These are phyloP conservation scores for Acanthornis magna DNA, from an alignment of 2,797 vertebrate species.

Conservation along the genomic window DNA sequence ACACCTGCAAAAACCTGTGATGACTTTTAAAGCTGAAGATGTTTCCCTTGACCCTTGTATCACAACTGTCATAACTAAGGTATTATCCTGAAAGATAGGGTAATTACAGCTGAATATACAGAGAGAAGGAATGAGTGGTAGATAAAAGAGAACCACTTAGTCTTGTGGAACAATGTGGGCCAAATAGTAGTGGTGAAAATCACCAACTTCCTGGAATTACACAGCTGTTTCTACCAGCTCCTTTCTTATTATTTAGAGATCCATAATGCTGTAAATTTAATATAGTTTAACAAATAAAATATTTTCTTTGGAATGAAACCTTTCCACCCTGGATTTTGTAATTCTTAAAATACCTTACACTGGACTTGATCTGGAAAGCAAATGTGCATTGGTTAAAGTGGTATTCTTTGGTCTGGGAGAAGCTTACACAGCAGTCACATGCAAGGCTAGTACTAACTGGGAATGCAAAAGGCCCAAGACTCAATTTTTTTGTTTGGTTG, in stretches of 20 bases:
- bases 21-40: conserved; percentile 64
- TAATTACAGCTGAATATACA: conserved; percentile 67
- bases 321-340: background rate
- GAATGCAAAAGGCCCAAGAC: background rate
- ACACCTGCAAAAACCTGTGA: conserved; percentile 76
- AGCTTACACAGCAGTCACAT: background rate
- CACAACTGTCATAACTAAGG: conserved; percentile 60
- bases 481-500: background rate
- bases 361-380: background rate
- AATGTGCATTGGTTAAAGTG: background rate
- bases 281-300: conserved; percentile 16
- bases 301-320: background rate
- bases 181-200: background rate
- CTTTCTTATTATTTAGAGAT: background rate
- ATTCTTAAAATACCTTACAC: background rate
- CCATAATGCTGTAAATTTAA: background rate
- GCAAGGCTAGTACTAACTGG: background rate
- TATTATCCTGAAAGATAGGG: conserved; percentile 64
- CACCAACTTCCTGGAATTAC: background rate
- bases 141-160: conserved; percentile 28
- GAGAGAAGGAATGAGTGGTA: conserved; percentile 8
- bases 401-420: background rate
- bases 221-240: background rate
- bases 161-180: background rate
- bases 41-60: conserved; percentile 62